Evolutionary conservation across 2,797 vertebrate species (phyloP), one percentile per base, ranked within the genome.

Genomic region (Serranus cabrilla): DNA sequence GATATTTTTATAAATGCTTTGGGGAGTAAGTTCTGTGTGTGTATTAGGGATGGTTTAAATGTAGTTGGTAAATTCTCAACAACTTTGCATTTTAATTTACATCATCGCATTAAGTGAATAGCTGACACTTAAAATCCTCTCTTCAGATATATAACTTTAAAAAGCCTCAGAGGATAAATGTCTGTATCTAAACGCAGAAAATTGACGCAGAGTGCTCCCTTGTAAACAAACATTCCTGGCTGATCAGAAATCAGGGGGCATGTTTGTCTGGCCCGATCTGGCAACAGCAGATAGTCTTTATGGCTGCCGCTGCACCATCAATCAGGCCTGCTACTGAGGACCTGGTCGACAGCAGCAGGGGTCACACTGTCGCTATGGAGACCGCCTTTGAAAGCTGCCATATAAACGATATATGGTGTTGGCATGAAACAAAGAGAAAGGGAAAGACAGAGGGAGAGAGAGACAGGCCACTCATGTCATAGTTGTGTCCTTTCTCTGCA

Each of bases 201-300:
- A 91, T 79, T 63, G 58, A 51, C 10, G 17, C 43, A 11, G 81
- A 91, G 88, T 84, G 67, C 71, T 86, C 40, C 66, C 81, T 80
- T 74, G 47, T 74, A 78, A 83, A 86, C 65, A 86, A 68, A 82
- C 81, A 82, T 78, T 81, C 81, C 71, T 84, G 68, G 81, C 78
- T 71, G 85, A 80, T 90, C 82, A 71, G 77, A 57, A 66, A 50
- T 82, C 25, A 7, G 81, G 51, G 81, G 69, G 72, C 74, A 72
- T 94, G 92, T 95, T 96, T 95, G 95, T 90, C 87, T 82, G 85
- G 81, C 78, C 92, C 96, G 95, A 96, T 97, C 96, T 95, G 90
- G 64, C 91, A 78, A 67, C 82, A 84, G 89, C 96, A 97, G 96
- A 94, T 93, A 74, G 92, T 66, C 87, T 95, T 94, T 91, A 96